These are phyloP conservation scores for Zosterops hypoxanthus DNA, from an alignment of 2,113 vertebrate species.

Conservation along the genomic window DNA sequence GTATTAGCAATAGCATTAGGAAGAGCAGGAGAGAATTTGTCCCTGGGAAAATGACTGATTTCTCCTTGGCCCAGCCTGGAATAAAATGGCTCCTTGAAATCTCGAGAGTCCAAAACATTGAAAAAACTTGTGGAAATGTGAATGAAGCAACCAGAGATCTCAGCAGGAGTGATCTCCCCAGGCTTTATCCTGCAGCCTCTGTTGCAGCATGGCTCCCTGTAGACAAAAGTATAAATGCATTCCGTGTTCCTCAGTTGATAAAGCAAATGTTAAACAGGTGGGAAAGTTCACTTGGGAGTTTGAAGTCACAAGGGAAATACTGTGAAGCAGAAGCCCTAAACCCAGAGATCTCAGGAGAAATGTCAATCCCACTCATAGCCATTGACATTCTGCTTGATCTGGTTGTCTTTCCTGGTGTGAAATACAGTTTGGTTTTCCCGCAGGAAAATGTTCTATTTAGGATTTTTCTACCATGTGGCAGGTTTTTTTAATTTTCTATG, in stretches of 20 bases:
- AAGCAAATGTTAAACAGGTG: not conserved
- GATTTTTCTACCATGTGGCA: not conserved
- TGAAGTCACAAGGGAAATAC: not conserved
- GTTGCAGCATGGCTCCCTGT: not conserved
- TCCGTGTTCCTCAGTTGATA: not conserved
- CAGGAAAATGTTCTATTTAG: not conserved
- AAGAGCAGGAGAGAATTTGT: not conserved
- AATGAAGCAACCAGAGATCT: not conserved
- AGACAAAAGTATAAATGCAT: not conserved
- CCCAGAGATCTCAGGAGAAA: not conserved
- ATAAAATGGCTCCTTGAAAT: not conserved
- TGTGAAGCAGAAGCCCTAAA: not conserved
- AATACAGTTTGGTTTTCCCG: not conserved
- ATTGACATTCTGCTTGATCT: not conserved
- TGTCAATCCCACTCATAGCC: not conserved
- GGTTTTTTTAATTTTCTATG: not conserved
- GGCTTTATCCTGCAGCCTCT: not conserved
- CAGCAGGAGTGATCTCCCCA: not conserved
- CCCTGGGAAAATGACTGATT: not conserved
- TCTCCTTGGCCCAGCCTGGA: not conserved
- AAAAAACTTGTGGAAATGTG: not conserved
- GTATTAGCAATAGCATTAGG: no score
- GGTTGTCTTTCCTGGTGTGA: not conserved
- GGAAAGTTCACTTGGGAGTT: not conserved
- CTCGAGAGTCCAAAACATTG: not conserved